Evolutionary conservation across 1,140 invertebrate genomes (phyloP).

Genomic region (Samia ricini): DNA sequence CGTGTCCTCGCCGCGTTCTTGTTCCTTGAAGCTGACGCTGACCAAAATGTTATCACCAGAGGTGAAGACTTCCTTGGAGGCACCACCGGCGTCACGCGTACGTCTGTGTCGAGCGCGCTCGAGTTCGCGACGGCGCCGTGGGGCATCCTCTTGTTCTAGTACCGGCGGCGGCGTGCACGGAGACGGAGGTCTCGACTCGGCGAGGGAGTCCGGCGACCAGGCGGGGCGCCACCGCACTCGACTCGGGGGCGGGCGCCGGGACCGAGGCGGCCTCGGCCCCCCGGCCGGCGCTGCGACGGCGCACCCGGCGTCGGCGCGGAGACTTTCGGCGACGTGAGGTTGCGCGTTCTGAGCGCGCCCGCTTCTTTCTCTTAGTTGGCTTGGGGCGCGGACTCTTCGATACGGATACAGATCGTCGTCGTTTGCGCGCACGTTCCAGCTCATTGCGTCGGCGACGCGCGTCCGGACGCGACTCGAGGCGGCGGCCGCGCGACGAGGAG

Average conservation of each 20-base stretch:
- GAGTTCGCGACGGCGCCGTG: constrained; percentile 61
- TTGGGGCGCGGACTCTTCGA: constrained; percentile 31
- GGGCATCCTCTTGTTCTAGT: constrained; percentile 51
- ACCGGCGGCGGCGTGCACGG: constrained; percentile 72
- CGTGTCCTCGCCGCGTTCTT: constrained; percentile 74
- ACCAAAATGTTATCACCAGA: constrained; percentile 95
- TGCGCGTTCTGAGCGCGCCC: constrained; percentile 49
- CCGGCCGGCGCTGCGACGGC: constrained; percentile 31
- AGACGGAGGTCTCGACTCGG: constrained; percentile 51
- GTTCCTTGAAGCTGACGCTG: constrained; percentile 93
- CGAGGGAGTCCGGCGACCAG: constrained; percentile 21
- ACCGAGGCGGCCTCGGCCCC: constrained; percentile 24
- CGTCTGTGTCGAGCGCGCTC: constrained; percentile 47
- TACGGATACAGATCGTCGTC: constrained; percentile 38
- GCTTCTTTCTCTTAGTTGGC: constrained; percentile 55
- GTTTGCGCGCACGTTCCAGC: constrained; percentile 31
- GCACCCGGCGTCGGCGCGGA: constrained; percentile 35
- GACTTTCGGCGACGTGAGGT: constrained; percentile 43
- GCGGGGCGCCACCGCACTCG: constrained; percentile 36
- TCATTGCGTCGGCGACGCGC: constrained; percentile 16
- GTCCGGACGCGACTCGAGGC: constrained; percentile 26
- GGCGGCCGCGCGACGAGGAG: constrained; percentile 52
- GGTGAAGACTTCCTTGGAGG: constrained; percentile 93
- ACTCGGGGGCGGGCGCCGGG: constrained; percentile 22
- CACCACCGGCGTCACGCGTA: constrained; percentile 70